phyloP scores from a whole-genome alignment of 2,113 vertebrate species.

The Tamias sibiricus region DNA sequence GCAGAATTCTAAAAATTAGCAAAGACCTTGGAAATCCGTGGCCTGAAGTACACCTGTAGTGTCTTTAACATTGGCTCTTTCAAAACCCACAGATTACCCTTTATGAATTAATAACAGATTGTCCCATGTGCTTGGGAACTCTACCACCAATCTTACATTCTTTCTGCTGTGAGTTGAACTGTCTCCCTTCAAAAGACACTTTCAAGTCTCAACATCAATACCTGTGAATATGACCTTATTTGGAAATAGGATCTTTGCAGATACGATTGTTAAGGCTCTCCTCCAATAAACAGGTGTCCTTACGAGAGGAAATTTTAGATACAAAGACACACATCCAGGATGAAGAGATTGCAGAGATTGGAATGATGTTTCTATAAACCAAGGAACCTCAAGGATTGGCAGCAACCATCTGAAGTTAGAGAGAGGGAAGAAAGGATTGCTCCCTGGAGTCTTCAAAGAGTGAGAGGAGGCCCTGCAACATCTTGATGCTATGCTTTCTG shows the following conservation, averaged over 20 bases:
- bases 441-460: no score
- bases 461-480: no score
- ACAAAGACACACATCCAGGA: neutral
- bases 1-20: slow-evolving; percentile 31
- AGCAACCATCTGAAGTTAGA: neutral
- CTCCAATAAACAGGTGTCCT: neutral
- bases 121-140: neutral
- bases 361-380: neutral
- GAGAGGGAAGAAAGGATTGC: neutral
- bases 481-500: neutral
- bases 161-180: neutral
- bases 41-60: neutral
- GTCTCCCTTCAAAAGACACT: neutral
- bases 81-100: neutral
- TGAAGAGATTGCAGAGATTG: no score
- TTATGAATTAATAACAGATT: neutral
- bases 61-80: neutral
- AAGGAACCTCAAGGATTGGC: neutral
- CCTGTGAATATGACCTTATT: neutral
- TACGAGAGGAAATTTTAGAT: neutral
- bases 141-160: neutral
- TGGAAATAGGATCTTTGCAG: neutral
- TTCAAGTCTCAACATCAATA: neutral
- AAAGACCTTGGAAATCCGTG: neutral
- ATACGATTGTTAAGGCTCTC: neutral